Evolutionary conservation across 1,140 invertebrate genomes (phyloP), one percentile per base, ranked within the genome.

Genomic region (Ostrea edulis): DNA sequence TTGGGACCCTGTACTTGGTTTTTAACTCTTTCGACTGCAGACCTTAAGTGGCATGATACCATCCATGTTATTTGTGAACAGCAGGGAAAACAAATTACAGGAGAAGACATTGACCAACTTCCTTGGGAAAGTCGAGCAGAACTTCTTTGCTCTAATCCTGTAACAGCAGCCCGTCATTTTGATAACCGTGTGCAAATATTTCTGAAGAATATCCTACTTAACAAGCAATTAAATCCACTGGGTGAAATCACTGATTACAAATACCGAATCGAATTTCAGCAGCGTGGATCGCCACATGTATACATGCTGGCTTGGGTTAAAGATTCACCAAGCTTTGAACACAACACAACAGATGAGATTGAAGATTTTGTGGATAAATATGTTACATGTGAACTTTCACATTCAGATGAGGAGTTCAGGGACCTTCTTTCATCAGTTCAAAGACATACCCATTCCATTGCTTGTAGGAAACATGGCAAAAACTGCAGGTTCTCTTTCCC

Each of bases 51-150:
- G 85, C 22, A 44, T 17, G 71, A 82, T 20, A 86, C 85, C 22
- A 86, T 86, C n/a, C 20, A 35, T n/a, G 71, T 86, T 14, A 86
- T 86, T n/a, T 68, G 68, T 81, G 53, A n/a, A 81, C 85, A 86
- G 82, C 85, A 86, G 22, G 54, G 54, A 3, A n/a, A 29, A 44
- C 35, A 54, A 29, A 22, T 86, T 20, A 55, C 51, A 55, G 25
- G 25, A n/a, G 71, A 86, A 82, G 11, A 86, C 12, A 44, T 86
- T 44, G 68, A 55, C 3, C 12, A n/a, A 25, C 22, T 86, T 25
- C 29, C 68, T 52, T 86, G 53, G 68, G 77, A 82, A 82, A 8
- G 35, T 35, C 9, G n/a, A 82, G 14, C 22, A 22, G n/a, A 22
- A 20, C n/a, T 12, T 12, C n/a, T 65, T 20, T 20, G 62, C 7